phyloP scores from a whole-genome alignment of 1,140 invertebrate genomes.

The Akabosia matsudoensis region DNA sequence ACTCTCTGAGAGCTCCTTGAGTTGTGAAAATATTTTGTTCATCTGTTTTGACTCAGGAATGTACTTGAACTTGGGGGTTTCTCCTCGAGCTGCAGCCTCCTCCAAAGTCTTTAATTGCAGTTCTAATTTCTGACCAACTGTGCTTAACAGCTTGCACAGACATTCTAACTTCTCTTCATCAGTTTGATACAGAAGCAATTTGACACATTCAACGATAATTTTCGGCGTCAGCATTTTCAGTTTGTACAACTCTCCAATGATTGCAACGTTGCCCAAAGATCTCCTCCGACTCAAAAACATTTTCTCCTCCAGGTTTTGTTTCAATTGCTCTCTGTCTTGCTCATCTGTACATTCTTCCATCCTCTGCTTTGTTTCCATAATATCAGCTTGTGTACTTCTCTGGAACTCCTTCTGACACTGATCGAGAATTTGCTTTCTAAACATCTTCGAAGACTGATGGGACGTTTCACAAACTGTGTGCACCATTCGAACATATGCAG shows the following conservation, averaged over 20 bases:
- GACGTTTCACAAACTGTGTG: slow-evolving; percentile 31
- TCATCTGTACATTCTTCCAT: slow-evolving; percentile 63
- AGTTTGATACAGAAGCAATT: slow-evolving; percentile 63
- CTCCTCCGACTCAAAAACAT: slow-evolving; percentile 31
- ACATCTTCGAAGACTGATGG: slow-evolving; percentile 55
- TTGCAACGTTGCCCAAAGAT: slow-evolving; percentile 52
- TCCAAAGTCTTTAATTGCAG: slow-evolving; percentile 51
- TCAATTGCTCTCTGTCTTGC: slow-evolving; percentile 46
- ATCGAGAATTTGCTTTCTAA: slow-evolving; percentile 75
- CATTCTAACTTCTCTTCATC: slow-evolving; percentile 92
- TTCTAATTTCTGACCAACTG: slow-evolving; percentile 86
- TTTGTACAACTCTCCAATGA: slow-evolving; percentile 90
- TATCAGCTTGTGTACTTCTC: slow-evolving; percentile 63
- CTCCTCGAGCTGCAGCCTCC: background rate
- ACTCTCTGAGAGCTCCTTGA: slow-evolving; percentile 29
- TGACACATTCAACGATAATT: slow-evolving; percentile 85
- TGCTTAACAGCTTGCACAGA: slow-evolving; percentile 83
- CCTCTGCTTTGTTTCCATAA: slow-evolving; percentile 55
- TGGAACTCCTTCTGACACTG: slow-evolving; percentile 86
- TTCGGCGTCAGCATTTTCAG: slow-evolving; percentile 81
- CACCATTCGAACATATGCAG: slow-evolving; percentile 79
- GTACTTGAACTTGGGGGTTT: slow-evolving; percentile 38
- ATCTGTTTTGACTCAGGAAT: slow-evolving; percentile 44
- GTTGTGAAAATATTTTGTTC: slow-evolving; percentile 43
- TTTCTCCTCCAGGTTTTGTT: slow-evolving; percentile 45